These are phyloP conservation scores for Allacma fusca DNA, from an alignment of 2,888 invertebrate genomes.

Conservation along the genomic window DNA sequence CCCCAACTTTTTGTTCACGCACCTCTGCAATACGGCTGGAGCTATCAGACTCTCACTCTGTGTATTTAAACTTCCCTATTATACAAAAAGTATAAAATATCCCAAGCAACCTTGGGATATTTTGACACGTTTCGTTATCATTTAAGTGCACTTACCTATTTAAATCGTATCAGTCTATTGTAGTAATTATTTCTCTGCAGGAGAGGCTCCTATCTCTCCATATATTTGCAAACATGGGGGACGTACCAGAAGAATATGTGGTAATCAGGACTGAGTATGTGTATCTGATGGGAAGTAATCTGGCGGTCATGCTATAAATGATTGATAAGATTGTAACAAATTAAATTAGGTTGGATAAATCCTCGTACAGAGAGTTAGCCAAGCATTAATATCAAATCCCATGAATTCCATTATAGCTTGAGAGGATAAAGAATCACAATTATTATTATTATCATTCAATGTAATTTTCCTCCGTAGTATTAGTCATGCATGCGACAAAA, in stretches of 20 bases:
- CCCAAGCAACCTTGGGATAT: constrained; percentile 1
- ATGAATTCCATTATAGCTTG: not conserved
- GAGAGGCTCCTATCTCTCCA: too few species aligned
- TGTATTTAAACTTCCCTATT: too few species aligned
- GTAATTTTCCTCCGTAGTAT: not conserved
- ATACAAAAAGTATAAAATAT: too few species aligned
- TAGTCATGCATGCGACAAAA: not conserved
- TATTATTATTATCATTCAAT: not conserved
- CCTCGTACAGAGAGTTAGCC: not conserved
- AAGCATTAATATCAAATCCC: not conserved
- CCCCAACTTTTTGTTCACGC: too few species aligned
- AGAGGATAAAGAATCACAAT: not conserved
- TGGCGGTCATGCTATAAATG: not conserved
- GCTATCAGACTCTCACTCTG: too few species aligned
- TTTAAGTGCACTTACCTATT: constrained; percentile 11
- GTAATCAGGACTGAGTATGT: not conserved
- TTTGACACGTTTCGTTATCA: constrained; percentile 8
- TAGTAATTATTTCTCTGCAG: not conserved
- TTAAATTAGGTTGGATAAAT: not conserved
- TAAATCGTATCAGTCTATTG: not conserved
- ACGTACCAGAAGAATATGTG: not conserved
- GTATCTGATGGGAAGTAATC: not conserved
- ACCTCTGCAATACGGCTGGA: too few species aligned
- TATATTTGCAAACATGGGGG: not conserved
- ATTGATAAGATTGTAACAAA: constrained; percentile 1